Evolutionary conservation across 2,113 vertebrate genomes (phyloP).

Genomic region (Talpa occidentalis): DNA sequence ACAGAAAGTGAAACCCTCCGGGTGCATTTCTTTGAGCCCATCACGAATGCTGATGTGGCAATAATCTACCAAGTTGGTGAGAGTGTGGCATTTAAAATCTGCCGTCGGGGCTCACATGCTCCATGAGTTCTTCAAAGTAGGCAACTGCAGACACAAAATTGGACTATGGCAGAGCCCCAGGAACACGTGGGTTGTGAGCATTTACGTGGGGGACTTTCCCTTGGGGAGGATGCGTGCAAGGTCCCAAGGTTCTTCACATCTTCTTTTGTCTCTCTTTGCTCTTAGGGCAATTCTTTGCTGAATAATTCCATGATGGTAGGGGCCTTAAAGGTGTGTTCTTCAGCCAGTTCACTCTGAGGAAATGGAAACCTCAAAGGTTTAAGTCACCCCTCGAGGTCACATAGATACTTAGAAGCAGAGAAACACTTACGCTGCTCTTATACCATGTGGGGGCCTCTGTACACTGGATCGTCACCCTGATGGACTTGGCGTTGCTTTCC

Average conservation of each 20-base stretch:
- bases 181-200: not conserved
- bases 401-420: not conserved
- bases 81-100: not conserved
- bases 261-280: not conserved
- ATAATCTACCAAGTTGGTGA: not conserved
- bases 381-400: not conserved
- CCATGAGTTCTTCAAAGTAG: not conserved
- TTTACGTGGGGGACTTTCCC: not conserved
- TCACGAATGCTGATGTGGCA: not conserved
- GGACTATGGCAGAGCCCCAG: not conserved
- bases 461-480: not conserved
- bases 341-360: not conserved
- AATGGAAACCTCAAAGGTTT: not conserved
- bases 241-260: not conserved
- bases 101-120: not conserved
- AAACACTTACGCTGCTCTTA: not conserved
- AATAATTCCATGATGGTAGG: not conserved
- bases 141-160: not conserved
- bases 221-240: not conserved
- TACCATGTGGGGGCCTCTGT: fast-evolving
- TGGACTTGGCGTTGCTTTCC: not conserved
- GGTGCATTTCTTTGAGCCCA: not conserved
- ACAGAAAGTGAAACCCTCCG: not conserved
- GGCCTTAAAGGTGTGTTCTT: not conserved
- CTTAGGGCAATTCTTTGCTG: not conserved